phyloP scores from a whole-genome alignment of 2,797 vertebrate species.

The Ambastaia sidthimunki region DNA sequence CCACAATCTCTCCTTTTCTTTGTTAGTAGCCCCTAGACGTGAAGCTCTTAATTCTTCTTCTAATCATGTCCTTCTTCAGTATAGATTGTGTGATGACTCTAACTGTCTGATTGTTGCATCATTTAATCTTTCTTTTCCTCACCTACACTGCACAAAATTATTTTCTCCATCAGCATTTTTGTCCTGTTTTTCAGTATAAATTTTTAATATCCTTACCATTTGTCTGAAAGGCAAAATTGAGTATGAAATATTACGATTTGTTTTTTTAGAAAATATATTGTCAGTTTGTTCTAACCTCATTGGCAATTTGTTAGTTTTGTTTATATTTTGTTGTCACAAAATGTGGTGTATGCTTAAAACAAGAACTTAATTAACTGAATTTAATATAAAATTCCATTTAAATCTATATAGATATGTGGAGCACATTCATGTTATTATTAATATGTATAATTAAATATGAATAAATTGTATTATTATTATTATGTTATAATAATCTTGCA shows the following conservation, averaged over 20 bases:
- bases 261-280: no score
- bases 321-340: no score
- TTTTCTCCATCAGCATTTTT: not conserved
- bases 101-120: not conserved
- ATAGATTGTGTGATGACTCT: not conserved
- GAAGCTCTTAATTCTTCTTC: not conserved
- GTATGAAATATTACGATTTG: not conserved
- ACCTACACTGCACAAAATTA: not conserved
- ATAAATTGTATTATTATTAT: no score
- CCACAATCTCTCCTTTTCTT: conserved; percentile 10
- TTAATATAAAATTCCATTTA: no score
- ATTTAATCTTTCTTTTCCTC: not conserved
- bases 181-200: not conserved
- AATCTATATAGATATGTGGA: no score
- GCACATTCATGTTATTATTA: no score
- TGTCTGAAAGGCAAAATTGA: not conserved
- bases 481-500: no score
- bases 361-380: no score
- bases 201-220: not conserved
- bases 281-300: no score
- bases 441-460: no score
- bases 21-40: conserved; percentile 1
- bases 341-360: no score
- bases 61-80: conserved; percentile 12
- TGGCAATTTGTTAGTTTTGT: no score